These are phyloP conservation scores for Parambassis ranga DNA, from an alignment of 2,797 vertebrate genomes.

Conservation along the genomic window DNA sequence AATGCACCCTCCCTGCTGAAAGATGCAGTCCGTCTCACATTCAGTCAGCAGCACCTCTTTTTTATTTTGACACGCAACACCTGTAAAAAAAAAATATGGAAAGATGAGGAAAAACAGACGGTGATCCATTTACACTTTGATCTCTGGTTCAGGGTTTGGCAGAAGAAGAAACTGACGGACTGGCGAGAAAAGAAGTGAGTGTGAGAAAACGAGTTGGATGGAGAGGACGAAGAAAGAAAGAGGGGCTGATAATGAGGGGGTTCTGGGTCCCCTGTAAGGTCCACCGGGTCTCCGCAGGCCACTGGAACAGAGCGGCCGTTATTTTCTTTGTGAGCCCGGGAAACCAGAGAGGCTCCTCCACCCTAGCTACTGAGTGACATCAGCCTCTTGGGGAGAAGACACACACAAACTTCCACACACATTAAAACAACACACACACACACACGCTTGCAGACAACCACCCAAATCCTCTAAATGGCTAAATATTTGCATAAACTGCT, in stretches of 20 bases:
- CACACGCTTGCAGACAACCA: not conserved
- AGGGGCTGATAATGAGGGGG: conserved; percentile 13
- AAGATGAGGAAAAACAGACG: not conserved
- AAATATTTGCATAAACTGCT: conserved; percentile 38
- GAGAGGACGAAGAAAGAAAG: not conserved
- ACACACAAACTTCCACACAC: conserved; percentile 2
- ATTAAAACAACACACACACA: not conserved
- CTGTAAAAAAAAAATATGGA: not conserved
- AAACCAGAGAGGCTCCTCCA: conserved; percentile 60
- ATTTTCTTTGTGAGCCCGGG: conserved; percentile 55
- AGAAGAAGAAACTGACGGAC: not conserved
- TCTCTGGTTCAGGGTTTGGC: not conserved
- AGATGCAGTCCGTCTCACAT: not conserved
- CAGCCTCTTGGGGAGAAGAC: conserved; percentile 37
- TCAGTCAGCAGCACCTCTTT: not conserved
- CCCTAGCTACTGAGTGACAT: conserved; percentile 56
- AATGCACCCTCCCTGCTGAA: not conserved
- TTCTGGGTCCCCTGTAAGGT: conserved; percentile 14
- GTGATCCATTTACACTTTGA: not conserved
- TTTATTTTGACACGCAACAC: conserved; percentile 2
- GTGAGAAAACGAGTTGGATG: not conserved
- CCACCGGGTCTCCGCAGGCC: conserved; percentile 27
- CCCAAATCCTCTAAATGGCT: conserved; percentile 23
- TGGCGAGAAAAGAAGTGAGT: not conserved
- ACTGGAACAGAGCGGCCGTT: conserved; percentile 46